phyloP scores from a whole-genome alignment of 2,888 invertebrate species.

The Linhomoeus sp. region DNA sequence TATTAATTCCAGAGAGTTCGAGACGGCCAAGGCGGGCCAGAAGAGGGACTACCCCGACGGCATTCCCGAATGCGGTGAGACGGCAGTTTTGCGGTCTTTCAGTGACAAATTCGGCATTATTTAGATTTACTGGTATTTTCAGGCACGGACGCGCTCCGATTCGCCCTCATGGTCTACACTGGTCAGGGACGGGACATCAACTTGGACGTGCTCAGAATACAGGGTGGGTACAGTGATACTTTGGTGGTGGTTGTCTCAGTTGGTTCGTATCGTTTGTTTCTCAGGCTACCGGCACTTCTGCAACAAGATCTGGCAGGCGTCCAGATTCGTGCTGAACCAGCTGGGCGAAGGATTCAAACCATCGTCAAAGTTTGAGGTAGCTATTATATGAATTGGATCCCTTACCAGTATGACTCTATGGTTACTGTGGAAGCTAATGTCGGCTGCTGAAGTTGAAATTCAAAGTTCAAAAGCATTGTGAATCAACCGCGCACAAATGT shows the following conservation, averaged over 20 bases:
- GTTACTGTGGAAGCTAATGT: no score
- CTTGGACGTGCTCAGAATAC: constrained; percentile 77
- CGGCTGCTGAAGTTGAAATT: no score
- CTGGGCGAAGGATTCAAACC: constrained; percentile 13
- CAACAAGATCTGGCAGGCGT: constrained; percentile 97
- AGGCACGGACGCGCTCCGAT: constrained; percentile 78
- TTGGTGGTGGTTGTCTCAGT: neutral
- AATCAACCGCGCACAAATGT: no score
- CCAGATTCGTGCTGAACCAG: constrained; percentile 56
- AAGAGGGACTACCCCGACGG: constrained; percentile 27
- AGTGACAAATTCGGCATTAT: constrained; percentile 49
- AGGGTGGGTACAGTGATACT: constrained; percentile 26
- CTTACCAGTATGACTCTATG: no score
- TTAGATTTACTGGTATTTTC: neutral
- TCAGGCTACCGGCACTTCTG: constrained; percentile 80
- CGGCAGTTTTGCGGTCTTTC: constrained; percentile 51
- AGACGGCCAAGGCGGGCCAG: constrained; percentile 43
- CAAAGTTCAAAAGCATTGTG: no score
- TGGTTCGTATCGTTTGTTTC: neutral
- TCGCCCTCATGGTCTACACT: constrained; percentile 70
- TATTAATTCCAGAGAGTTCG: constrained; percentile 41
- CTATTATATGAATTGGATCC: no score
- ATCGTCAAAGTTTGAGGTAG: constrained; percentile 7
- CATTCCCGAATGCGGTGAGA: constrained; percentile 37
- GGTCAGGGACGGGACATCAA: constrained; percentile 77